A percentile compares a stretch with the other conserved stretches of the same genome.
phyloP scores from a whole-genome alignment of 2,888 invertebrate genomes.

The Athripsodes cinereus region DNA sequence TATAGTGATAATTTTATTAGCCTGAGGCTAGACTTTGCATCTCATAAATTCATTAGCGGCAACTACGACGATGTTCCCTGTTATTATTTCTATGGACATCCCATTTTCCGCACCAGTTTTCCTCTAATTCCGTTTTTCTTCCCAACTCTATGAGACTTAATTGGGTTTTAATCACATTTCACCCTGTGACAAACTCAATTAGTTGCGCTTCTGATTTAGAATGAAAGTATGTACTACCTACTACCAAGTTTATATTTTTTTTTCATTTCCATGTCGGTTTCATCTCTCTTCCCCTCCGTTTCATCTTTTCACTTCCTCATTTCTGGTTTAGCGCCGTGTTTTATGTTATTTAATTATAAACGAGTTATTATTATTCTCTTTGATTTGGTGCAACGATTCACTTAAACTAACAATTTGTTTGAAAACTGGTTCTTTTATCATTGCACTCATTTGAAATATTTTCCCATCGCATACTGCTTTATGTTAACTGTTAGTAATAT shows the following conservation, averaged over 20 bases:
- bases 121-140: conserved; percentile 20
- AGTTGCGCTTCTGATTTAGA: conserved; percentile 26
- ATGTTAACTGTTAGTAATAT: no score
- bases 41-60: conserved; percentile 19
- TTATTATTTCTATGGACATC: conserved; percentile 15
- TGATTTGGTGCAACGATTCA: no score
- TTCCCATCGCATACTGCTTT: no score
- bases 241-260: no score
- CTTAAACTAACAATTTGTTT: no score
- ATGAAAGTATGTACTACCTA: neutral
- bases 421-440: no score
- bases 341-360: conserved; percentile 7
- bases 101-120: conserved; percentile 17
- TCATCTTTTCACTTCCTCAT: conserved; percentile 10
- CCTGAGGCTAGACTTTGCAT: conserved; percentile 19
- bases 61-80: conserved; percentile 6
- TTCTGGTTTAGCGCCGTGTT: conserved; percentile 23
- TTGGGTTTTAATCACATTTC: conserved; percentile 28
- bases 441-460: no score
- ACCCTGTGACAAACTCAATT: conserved; percentile 28
- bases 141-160: conserved; percentile 17
- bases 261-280: conserved; percentile 5
- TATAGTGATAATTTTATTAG: no score
- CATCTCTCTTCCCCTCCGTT: conserved; percentile 11
- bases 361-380: no score